Evolutionary conservation across 35 echinoderm and acorn worm genomes (phyloP), one percentile per base, ranked within the genome.

Genomic region (Patiria miniata): DNA sequence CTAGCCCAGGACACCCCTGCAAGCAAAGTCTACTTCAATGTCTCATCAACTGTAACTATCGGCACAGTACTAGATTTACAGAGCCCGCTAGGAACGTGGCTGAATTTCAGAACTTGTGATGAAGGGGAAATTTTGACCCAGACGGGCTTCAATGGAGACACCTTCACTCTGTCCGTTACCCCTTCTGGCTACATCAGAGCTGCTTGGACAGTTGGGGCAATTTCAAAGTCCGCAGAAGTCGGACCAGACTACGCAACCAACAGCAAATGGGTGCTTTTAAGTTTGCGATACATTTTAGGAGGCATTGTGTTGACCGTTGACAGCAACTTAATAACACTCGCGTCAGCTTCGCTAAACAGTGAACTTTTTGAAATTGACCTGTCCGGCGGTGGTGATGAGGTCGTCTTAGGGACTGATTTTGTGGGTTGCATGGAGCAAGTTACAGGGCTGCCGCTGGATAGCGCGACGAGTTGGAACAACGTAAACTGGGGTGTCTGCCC

Each of bases 101-200:
- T 93, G 29, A 59, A 54, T 53, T 94, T 94, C 81, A 85, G 92
- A 39, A 94, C 92, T 94, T 94, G 92, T 51, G 53, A 79, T 9
- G 87, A 59, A 55, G 92, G 87, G 32, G 83, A 80, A 36, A 61
- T 90, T 29, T 47, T 94, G 42, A 79, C 88, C 54, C 92, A 89
- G 58, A 94, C 54, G 5, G 78, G 86, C 7, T 52, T 37, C 51
- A 86, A 59, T 56, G 87, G 87, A 36, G 87, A 94, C 33, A 81
- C 78, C 7, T 86, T 94, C 42, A 22, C 52, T 1, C 69, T 94
- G 19, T 76, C 39, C 19, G 50, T 89, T 65, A 51, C 77, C 61
- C 68, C 30, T 17, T 38, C 17, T 18, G 77, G 77, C 8, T 37
- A 51, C 12, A 16, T 94, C 33, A 29, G 1, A 22, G 77, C 89